Percentiles rank a stretch among this genome's conserved stretches.
Evolutionary conservation across 1,140 invertebrate species (phyloP).

Genomic region (Nasonia vitripennis): DNA sequence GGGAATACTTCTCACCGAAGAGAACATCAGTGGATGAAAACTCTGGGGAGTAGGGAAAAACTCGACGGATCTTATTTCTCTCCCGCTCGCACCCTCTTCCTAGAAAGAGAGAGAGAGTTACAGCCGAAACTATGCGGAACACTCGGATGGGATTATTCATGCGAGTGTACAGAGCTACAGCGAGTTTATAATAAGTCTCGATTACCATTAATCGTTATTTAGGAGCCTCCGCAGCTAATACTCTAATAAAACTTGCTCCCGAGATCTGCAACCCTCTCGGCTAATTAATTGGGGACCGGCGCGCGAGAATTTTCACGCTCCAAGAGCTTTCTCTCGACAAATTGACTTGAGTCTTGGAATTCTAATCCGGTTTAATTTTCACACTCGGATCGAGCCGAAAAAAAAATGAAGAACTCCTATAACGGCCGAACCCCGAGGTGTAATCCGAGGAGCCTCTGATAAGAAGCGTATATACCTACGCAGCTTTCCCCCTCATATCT

Average conservation of each 20-base stretch:
- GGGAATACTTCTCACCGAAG: neutral
- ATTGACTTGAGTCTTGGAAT: slow-evolving; percentile 21
- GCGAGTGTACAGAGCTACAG: neutral
- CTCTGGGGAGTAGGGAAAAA: neutral
- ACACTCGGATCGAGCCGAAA: neutral
- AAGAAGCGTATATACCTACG: neutral
- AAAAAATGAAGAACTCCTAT: neutral
- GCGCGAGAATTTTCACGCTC: slow-evolving; percentile 30
- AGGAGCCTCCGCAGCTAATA: neutral
- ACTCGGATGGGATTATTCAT: slow-evolving; percentile 30
- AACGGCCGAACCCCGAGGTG: neutral
- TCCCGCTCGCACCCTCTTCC: neutral
- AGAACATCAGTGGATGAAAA: no score
- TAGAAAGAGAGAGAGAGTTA: slow-evolving; percentile 1
- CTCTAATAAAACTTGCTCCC: neutral
- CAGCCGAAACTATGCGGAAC: slow-evolving; percentile 29
- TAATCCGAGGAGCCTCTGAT: neutral
- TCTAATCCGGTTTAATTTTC: slow-evolving; percentile 13
- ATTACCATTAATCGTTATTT: slow-evolving; percentile 54
- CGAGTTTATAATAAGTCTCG: slow-evolving; percentile 48
- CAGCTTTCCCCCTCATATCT: neutral
- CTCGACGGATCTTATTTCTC: slow-evolving; percentile 12
- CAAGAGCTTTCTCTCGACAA: neutral
- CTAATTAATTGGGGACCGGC: slow-evolving; percentile 39
- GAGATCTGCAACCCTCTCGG: neutral